phyloP scores from a whole-genome alignment of 2,113 vertebrate species.

The Micronycteris hirsuta region DNA sequence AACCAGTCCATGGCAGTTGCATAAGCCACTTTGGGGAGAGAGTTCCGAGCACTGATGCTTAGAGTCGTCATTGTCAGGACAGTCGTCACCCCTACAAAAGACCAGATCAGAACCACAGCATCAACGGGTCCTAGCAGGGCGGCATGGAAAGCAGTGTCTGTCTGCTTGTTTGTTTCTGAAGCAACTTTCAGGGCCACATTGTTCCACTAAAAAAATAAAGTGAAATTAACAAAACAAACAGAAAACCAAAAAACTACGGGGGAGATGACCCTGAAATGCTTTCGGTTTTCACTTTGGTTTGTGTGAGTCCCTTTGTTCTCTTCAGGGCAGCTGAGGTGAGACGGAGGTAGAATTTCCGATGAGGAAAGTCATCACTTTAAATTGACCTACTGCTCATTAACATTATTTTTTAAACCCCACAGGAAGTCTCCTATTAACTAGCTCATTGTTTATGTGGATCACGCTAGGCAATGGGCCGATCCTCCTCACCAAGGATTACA shows the following conservation, averaged over 20 bases:
- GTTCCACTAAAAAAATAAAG: background rate
- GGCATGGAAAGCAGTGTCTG: background rate
- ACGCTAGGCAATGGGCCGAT: background rate
- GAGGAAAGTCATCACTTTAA: background rate
- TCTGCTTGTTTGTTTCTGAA: background rate
- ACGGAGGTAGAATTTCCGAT: background rate
- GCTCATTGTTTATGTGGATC: background rate
- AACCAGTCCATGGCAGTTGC: slow-evolving; percentile 99
- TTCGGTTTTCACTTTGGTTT: background rate
- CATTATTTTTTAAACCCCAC: background rate
- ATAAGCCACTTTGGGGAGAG: slow-evolving; percentile 97
- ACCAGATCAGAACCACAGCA: background rate
- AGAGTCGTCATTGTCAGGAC: slow-evolving; percentile 98
- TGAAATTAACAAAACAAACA: background rate
- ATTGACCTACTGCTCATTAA: background rate
- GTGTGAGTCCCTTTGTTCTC: background rate
- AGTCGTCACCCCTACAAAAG: slow-evolving; percentile 92
- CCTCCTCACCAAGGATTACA: background rate
- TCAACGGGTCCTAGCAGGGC: background rate
- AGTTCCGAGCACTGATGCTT: slow-evolving; percentile 97
- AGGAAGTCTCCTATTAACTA: background rate
- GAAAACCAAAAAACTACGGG: background rate
- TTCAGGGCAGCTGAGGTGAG: background rate
- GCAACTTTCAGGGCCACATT: background rate
- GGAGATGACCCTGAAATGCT: background rate